Conservation (phyloP, 2,113 vertebrate species). For the Trogon melanurus region DNA sequence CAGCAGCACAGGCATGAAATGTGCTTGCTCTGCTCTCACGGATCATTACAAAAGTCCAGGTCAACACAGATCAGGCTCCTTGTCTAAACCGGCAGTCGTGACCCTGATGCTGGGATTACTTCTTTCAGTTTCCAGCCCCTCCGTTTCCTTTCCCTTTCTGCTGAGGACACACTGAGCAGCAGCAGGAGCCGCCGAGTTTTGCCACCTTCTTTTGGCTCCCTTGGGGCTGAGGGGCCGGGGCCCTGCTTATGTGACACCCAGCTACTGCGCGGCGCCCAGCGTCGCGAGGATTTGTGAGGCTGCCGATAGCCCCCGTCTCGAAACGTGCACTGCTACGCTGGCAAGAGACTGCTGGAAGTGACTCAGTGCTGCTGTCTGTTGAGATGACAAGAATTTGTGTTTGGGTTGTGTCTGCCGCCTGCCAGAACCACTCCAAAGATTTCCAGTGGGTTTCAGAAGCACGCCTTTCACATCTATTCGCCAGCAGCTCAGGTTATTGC, state of each 20-base stretch:
- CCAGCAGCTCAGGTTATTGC: neutral
- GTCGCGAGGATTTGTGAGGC: rapidly evolving
- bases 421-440: neutral
- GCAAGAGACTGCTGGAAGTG: neutral
- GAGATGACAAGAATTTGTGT: constrained; percentile 10
- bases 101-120: neutral
- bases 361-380: neutral
- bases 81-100: neutral
- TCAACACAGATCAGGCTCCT: neutral
- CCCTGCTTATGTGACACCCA: rapidly evolving
- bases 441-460: neutral
- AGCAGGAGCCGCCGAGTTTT: neutral
- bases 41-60: neutral
- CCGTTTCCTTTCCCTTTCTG: neutral
- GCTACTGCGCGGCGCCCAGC: neutral
- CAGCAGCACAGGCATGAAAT: neutral
- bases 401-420: neutral
- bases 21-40: neutral
- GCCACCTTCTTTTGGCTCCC: neutral
- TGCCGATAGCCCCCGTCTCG: neutral
- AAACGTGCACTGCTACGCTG: neutral
- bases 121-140: neutral
- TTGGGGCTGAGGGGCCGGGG: rapidly evolving
- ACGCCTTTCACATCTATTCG: neutral
- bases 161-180: neutral